A percentile compares a stretch with the other conserved stretches of the same genome.
phyloP scores from a whole-genome alignment of 2,888 invertebrate species.

The Eueremaeus valkanovi region DNA sequence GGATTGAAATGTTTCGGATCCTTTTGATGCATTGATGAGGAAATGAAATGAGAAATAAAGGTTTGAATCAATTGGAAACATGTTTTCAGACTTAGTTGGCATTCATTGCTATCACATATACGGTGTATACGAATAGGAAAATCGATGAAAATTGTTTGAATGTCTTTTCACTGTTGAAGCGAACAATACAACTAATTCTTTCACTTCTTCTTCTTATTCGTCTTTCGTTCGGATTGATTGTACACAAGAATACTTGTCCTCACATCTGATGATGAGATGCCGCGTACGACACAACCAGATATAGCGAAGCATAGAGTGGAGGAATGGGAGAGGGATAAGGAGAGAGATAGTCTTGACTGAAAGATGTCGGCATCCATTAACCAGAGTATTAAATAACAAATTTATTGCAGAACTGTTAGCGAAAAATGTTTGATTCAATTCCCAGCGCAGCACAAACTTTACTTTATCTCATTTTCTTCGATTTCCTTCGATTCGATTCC shows the following conservation, averaged over 20 bases:
- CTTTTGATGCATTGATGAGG: no score
- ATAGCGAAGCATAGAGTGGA: no score
- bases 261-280: not conserved
- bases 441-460: not conserved
- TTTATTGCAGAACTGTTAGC: not conserved
- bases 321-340: no score
- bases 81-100: no score
- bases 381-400: constrained; percentile 2
- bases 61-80: no score
- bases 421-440: not conserved
- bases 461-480: constrained; percentile 1
- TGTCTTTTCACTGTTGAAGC: not conserved
- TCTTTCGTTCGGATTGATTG: no score
- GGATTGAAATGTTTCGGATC: no score
- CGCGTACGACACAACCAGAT: no score
- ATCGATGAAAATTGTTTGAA: not conserved
- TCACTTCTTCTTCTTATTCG: not conserved
- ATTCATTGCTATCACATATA: no score
- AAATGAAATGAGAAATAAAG: no score
- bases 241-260: not conserved
- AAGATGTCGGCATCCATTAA: constrained; percentile 13
- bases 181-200: not conserved
- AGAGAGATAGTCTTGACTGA: no score
- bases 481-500: not conserved
- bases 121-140: no score